phyloP scores from a whole-genome alignment of 2,888 invertebrate genomes.

The Apotomis turbidana region DNA sequence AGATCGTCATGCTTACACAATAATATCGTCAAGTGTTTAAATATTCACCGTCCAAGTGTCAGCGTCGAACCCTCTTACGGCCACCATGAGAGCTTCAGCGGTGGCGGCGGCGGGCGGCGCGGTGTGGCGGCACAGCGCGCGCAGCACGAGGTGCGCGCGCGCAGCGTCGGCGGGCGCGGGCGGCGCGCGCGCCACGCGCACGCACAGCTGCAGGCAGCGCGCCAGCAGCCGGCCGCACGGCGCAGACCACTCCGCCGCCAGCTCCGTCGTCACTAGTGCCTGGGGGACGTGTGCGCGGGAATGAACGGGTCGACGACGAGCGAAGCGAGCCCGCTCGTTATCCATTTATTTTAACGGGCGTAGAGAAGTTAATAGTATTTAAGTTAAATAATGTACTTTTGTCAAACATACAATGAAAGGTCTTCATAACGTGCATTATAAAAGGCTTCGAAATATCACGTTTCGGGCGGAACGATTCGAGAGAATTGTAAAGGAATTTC shows the following conservation, averaged over 20 bases:
- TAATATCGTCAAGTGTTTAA: too few species aligned
- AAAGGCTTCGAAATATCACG: too few species aligned
- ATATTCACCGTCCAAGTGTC: slow-evolving; percentile 88
- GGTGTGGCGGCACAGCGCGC: slow-evolving; percentile 91
- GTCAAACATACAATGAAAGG: too few species aligned
- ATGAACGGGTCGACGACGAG: too few species aligned
- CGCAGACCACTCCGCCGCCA: slow-evolving; percentile 51
- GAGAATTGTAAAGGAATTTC: too few species aligned
- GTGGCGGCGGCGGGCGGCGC: slow-evolving; percentile 84
- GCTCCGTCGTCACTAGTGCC: slow-evolving; percentile 91
- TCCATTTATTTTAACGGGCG: too few species aligned
- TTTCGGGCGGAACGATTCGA: too few species aligned
- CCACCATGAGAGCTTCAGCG: slow-evolving; percentile 87
- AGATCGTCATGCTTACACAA: too few species aligned
- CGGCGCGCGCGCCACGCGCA: slow-evolving; percentile 79
- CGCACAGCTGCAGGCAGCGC: slow-evolving; percentile 80
- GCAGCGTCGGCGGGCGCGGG: slow-evolving; percentile 63
- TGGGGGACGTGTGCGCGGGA: slow-evolving; percentile 54
- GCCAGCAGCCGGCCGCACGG: slow-evolving; percentile 25
- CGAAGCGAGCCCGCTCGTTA: too few species aligned
- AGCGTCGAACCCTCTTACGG: slow-evolving; percentile 89
- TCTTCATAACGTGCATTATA: too few species aligned
- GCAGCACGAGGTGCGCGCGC: slow-evolving; percentile 90
- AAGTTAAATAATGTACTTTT: too few species aligned
- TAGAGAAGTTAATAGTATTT: too few species aligned